Conservation (phyloP, 1,140 invertebrate species). For the Aphaenogaster rudis region DNA sequence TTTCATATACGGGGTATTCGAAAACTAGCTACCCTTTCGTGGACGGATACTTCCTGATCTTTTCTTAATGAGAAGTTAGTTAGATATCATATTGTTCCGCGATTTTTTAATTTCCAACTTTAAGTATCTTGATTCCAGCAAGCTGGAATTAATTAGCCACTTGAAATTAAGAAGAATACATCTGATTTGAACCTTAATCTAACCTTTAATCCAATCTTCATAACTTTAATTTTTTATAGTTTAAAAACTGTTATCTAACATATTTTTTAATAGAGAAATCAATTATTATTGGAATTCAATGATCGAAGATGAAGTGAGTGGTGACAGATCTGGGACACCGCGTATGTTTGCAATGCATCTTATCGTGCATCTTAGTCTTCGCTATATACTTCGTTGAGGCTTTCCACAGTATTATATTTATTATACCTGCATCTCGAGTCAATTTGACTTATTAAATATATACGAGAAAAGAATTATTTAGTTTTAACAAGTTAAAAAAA, state of each 20-base stretch:
- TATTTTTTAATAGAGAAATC: neutral
- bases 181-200: neutral
- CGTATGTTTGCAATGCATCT: neutral
- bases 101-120: neutral
- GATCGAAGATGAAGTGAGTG: neutral
- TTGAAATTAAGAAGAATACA: neutral
- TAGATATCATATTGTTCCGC: neutral
- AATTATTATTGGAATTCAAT: neutral
- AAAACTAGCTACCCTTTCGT: slow-evolving; percentile 5
- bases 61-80: neutral
- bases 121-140: neutral
- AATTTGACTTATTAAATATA: neutral
- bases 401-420: slow-evolving; percentile 35
- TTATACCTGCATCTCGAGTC: neutral
- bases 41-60: neutral
- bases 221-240: neutral
- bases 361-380: slow-evolving; percentile 13
- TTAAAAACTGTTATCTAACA: neutral
- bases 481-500: neutral
- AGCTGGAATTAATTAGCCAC: neutral
- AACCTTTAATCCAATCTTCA: neutral
- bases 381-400: neutral
- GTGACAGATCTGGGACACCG: slow-evolving; percentile 31
- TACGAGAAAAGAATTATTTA: slow-evolving; percentile 6
- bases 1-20: slow-evolving; percentile 34